Conservation (phyloP, 2,113 vertebrate species). For the Elephas maximus region DNA sequence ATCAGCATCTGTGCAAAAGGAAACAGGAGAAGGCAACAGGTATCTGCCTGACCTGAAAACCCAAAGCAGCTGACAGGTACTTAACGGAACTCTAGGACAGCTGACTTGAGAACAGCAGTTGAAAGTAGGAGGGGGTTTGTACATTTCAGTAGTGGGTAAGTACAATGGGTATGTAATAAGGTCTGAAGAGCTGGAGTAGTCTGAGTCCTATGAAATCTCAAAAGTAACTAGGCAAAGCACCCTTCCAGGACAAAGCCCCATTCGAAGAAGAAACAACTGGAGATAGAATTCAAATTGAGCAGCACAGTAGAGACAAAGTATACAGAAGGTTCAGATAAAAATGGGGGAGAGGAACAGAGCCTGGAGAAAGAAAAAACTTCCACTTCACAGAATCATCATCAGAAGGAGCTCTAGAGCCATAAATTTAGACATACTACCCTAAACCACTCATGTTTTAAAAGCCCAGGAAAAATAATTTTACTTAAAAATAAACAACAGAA, state of each 20-base stretch:
- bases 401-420: not conserved
- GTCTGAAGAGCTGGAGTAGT: not conserved
- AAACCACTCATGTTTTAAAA: not conserved
- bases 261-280: not conserved
- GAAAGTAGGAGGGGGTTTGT: not conserved
- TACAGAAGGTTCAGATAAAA: not conserved
- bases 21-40: not conserved
- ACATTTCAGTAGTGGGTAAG: not conserved
- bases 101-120: not conserved
- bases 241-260: slow-evolving; percentile 5
- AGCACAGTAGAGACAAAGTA: not conserved
- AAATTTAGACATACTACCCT: not conserved
- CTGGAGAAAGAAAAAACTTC: not conserved
- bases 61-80: not conserved
- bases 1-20: not conserved
- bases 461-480: slow-evolving; percentile 44
- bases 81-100: slow-evolving; percentile 32
- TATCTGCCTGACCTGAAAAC: slow-evolving; percentile 48
- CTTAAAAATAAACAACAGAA: not conserved
- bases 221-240: slow-evolving; percentile 19
- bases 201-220: not conserved
- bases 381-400: not conserved
- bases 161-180: not conserved
- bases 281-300: slow-evolving; percentile 28
- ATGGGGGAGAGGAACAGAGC: not conserved